A percentile compares a stretch with the other conserved stretches of the same genome.
Conservation (phyloP, 2,888 invertebrate species). For the Polia nebulosa region DNA sequence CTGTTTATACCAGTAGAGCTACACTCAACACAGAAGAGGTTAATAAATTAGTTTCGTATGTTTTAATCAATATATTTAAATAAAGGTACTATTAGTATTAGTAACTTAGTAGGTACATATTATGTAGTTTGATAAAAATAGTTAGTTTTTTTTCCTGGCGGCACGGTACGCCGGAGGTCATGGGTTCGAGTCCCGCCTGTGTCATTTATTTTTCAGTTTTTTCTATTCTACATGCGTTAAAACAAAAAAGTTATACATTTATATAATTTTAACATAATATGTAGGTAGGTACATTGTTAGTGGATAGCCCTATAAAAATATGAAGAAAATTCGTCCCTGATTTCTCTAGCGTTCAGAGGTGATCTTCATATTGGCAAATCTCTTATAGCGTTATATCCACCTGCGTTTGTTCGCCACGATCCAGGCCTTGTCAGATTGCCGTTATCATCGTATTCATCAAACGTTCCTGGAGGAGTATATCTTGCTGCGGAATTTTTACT, state of each 20-base stretch:
- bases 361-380: slow-evolving; percentile 56
- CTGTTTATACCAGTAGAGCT: slow-evolving; percentile 48
- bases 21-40: slow-evolving; percentile 49
- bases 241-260: slow-evolving; percentile 30
- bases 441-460: slow-evolving; percentile 55
- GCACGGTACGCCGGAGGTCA: slow-evolving; percentile 38
- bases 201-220: slow-evolving; percentile 38
- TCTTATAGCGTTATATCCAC: slow-evolving; percentile 49
- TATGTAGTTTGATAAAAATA: slow-evolving; percentile 37
- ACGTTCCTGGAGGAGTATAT: slow-evolving; percentile 60
- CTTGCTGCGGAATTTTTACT: slow-evolving; percentile 42
- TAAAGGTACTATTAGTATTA: slow-evolving; percentile 51
- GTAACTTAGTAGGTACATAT: slow-evolving; percentile 45
- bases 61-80: slow-evolving; percentile 28
- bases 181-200: slow-evolving; percentile 40
- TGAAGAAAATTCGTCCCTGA: slow-evolving; percentile 57
- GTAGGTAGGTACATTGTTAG: slow-evolving; percentile 27
- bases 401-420: slow-evolving; percentile 49
- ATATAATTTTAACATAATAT: slow-evolving; percentile 29
- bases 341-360: slow-evolving; percentile 50
- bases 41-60: slow-evolving; percentile 51
- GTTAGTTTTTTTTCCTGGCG: slow-evolving; percentile 40
- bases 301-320: slow-evolving; percentile 43
- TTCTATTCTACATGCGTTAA: slow-evolving; percentile 38
- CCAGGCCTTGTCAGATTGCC: slow-evolving; percentile 48